phyloP scores from a whole-genome alignment of 2,797 vertebrate genomes.

The Acipenser ruthenus region DNA sequence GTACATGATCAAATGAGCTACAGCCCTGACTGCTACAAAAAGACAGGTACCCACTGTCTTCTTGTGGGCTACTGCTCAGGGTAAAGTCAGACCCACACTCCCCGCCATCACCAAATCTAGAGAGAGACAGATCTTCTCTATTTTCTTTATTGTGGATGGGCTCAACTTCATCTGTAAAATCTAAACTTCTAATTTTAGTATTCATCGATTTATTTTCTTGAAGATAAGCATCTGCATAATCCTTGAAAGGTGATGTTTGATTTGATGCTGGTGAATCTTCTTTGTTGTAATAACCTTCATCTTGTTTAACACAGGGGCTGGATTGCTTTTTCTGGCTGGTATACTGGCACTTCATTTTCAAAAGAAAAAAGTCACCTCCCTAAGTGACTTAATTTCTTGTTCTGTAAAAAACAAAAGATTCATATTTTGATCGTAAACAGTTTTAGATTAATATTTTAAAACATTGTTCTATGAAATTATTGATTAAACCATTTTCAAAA shows the following conservation, averaged over 20 bases:
- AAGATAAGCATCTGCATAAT: slow-evolving; percentile 6
- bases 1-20: slow-evolving; percentile 41
- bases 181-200: slow-evolving; percentile 15
- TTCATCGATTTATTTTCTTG: slow-evolving; percentile 27
- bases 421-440: no score
- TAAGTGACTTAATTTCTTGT: no score
- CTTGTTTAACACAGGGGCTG: not conserved
- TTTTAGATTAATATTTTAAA: no score
- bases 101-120: slow-evolving; percentile 22
- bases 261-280: slow-evolving; percentile 15
- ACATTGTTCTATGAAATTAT: no score
- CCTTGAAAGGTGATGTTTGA: slow-evolving; percentile 36
- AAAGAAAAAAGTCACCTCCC: no score
- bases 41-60: slow-evolving; percentile 89
- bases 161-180: slow-evolving; percentile 31
- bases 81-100: slow-evolving; percentile 39
- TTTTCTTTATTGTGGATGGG: slow-evolving; percentile 79
- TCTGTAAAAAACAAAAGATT: no score
- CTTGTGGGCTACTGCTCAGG: slow-evolving; percentile 35
- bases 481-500: no score
- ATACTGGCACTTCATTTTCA: no score
- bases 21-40: slow-evolving; percentile 56
- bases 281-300: slow-evolving; percentile 12
- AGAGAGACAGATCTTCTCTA: slow-evolving; percentile 29
- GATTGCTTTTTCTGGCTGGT: no score